A percentile compares a stretch with the other conserved stretches of the same genome.
These are phyloP conservation scores for Calliopsis andreniformis DNA, from an alignment of 1,140 invertebrate species.

Conservation along the genomic window DNA sequence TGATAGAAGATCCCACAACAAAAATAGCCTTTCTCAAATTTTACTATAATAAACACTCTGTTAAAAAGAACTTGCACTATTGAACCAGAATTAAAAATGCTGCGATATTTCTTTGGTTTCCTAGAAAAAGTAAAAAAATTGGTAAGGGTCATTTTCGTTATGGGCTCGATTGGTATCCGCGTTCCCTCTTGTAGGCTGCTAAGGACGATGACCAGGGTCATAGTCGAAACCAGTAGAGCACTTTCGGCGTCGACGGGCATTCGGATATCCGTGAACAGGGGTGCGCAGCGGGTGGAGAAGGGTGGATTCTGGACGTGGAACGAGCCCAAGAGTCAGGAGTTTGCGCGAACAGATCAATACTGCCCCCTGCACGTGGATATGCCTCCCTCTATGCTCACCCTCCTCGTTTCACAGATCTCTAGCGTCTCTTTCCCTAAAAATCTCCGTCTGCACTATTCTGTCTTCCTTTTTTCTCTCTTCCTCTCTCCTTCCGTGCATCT, in stretches of 20 bases:
- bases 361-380: conserved; percentile 75
- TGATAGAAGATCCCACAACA: too few relatives aligned
- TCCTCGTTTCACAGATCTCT: conserved; percentile 5
- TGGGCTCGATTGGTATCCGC: too few relatives aligned
- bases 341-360: conserved; percentile 81
- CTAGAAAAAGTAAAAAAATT: too few relatives aligned
- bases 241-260: conserved; percentile 35
- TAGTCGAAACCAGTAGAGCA: conserved; percentile 38
- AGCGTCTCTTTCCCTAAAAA: not conserved
- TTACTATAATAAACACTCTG: too few relatives aligned
- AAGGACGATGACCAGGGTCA: conserved; percentile 42
- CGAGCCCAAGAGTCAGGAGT: conserved; percentile 74
- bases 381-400: conserved; percentile 51
- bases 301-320: conserved; percentile 40
- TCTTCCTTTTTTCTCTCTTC: not conserved
- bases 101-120: too few relatives aligned
- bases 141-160: too few relatives aligned
- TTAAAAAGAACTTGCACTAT: too few relatives aligned
- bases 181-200: not conserved
- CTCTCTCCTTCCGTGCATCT: not conserved
- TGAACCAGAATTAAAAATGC: too few relatives aligned
- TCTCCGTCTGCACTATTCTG: too few relatives aligned
- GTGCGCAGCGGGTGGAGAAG: not conserved
- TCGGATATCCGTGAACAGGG: conserved; percentile 28
- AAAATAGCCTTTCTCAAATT: too few relatives aligned